These are phyloP conservation scores for Meteorus sp. DNA, from an alignment of 1,140 invertebrate species.

Conservation along the genomic window DNA sequence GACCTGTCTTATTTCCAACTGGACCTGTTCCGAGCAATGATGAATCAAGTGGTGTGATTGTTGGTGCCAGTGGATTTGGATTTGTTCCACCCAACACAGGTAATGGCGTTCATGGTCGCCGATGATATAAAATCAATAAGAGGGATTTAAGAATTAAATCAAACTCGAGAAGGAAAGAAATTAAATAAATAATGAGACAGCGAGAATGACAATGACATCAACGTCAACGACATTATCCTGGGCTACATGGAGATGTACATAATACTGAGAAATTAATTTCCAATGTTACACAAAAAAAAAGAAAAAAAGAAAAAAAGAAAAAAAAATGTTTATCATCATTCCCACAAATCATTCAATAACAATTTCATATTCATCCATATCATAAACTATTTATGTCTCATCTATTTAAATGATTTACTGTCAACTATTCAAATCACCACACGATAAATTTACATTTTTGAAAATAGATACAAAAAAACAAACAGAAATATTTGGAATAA, in stretches of 20 bases:
- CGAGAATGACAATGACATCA: not conserved
- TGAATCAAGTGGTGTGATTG: constrained; percentile 71
- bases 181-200: not conserved
- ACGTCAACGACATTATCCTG: not conserved
- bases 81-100: constrained; percentile 70
- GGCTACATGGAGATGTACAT: no score
- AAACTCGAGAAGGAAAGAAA: constrained; percentile 7
- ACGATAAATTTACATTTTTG: no score
- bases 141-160: not conserved
- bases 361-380: not conserved
- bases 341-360: no score
- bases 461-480: no score
- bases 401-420: not conserved
- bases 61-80: constrained; percentile 73
- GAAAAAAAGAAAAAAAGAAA: no score
- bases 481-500: no score
- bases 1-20: constrained; percentile 72
- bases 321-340: no score
- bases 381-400: not conserved
- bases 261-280: no score
- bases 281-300: no score
- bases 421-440: no score
- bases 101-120: constrained; percentile 40
- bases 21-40: constrained; percentile 64
- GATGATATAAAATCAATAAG: constrained; percentile 28